Evolutionary conservation across 2,113 vertebrate species (phyloP).

Genomic region (Oryzias celebensis): DNA sequence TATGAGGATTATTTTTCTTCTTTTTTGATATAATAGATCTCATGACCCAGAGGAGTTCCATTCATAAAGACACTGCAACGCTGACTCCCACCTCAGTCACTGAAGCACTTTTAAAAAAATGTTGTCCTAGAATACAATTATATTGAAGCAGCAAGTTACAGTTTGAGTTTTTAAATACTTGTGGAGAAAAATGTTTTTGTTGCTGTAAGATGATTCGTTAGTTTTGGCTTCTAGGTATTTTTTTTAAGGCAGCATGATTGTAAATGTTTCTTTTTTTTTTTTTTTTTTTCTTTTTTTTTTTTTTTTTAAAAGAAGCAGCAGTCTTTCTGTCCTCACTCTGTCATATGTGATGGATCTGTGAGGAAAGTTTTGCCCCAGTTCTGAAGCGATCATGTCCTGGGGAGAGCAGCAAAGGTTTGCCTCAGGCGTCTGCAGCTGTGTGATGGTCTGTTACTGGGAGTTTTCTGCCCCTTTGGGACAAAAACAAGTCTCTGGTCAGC

Average conservation of each 20-base stretch:
- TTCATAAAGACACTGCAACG: not conserved
- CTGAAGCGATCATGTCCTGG: conserved; percentile 55
- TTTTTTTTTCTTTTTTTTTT: no score
- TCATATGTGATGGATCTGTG: conserved; percentile 67
- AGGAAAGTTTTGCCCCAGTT: conserved; percentile 70
- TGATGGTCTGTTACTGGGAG: conserved; percentile 67
- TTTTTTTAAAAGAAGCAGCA: not conserved
- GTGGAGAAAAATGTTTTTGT: no score
- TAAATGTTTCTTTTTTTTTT: no score
- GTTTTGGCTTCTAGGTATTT: no score
- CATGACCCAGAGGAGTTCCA: not conserved
- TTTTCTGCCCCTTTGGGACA: conserved; percentile 55
- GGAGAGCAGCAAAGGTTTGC: conserved; percentile 66
- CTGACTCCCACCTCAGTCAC: no score
- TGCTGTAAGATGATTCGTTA: not conserved
- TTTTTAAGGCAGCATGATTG: no score
- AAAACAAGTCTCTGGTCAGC: conserved; percentile 67
- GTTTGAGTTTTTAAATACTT: not conserved
- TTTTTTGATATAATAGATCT: not conserved
- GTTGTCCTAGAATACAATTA: no score
- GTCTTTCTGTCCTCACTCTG: conserved; percentile 61
- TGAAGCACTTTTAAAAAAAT: no score
- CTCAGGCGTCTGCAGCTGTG: conserved; percentile 72
- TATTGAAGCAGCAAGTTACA: no score
- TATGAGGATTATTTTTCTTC: not conserved